These are phyloP conservation scores for Mesitornis unicolor DNA, from an alignment of 2,113 vertebrate species.

Conservation along the genomic window DNA sequence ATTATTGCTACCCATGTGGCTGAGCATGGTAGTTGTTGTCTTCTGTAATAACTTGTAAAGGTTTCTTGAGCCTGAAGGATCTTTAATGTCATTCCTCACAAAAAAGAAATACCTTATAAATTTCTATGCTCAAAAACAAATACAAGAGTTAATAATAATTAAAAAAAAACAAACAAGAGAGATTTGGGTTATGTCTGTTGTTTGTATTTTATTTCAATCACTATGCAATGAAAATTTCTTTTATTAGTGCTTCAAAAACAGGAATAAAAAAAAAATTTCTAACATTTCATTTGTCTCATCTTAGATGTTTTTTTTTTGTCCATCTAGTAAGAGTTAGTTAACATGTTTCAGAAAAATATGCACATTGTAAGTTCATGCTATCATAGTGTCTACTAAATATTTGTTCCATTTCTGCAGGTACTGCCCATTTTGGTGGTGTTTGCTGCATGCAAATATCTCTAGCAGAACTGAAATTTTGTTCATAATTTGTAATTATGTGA, in stretches of 20 bases:
- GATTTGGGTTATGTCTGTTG: not conserved
- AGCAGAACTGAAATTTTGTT: not conserved
- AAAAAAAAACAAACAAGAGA: rapidly evolving
- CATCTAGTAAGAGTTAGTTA: not conserved
- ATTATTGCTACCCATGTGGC: not conserved
- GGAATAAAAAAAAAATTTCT: not conserved
- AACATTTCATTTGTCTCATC: not conserved
- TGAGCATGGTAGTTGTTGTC: not conserved
- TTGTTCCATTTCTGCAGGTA: not conserved
- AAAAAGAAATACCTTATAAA: not conserved
- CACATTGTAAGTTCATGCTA: not conserved
- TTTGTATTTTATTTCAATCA: not conserved
- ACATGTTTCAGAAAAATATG: not conserved
- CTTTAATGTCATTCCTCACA: not conserved
- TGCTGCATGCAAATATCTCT: not conserved
- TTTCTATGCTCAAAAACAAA: not conserved
- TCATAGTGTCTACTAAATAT: not conserved
- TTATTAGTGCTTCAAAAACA: not conserved
- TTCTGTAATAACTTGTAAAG: not conserved
- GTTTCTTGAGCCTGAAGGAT: not conserved
- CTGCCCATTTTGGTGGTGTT: not conserved
- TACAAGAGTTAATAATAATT: not conserved
- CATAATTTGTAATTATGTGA: not conserved
- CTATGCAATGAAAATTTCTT: rapidly evolving
- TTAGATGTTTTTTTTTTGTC: not conserved